These are phyloP conservation scores for Periplaneta americana DNA, from an alignment of 1,140 invertebrate species.

Conservation along the genomic window DNA sequence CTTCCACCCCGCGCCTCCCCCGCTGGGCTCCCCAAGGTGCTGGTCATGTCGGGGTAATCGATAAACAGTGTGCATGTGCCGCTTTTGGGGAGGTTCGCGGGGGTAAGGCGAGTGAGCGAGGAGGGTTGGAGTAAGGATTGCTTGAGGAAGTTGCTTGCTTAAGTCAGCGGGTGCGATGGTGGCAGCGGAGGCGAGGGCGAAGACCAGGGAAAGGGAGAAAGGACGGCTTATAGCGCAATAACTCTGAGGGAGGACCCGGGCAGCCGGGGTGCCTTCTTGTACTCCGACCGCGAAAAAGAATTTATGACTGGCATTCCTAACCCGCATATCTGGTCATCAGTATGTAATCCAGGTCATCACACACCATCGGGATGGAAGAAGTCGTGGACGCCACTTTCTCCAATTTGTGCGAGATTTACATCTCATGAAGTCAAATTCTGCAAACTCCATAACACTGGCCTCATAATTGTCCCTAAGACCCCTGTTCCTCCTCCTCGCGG, in stretches of 20 bases:
- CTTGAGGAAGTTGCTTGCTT: slow-evolving; percentile 13
- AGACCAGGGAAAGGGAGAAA: not conserved
- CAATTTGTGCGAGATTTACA: too few relatives aligned
- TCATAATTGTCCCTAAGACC: too few relatives aligned
- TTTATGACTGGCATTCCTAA: not conserved
- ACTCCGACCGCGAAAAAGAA: not conserved
- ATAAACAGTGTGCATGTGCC: slow-evolving; percentile 23
- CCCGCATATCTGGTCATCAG: not conserved
- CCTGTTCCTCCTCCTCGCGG: too few relatives aligned
- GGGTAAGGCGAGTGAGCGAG: not conserved
- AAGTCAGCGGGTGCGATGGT: slow-evolving; percentile 5
- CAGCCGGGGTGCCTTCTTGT: not conserved
- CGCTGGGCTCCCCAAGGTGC: slow-evolving; percentile 22
- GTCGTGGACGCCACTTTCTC: too few relatives aligned
- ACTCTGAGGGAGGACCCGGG: not conserved
- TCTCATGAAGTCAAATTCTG: too few relatives aligned
- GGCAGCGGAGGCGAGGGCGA: too few relatives aligned
- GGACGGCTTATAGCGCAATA: not conserved
- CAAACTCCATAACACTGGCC: too few relatives aligned
- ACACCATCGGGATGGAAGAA: too few relatives aligned
- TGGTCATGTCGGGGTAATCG: slow-evolving; percentile 25
- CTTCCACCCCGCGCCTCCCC: slow-evolving; percentile 7
- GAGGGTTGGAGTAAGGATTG: not conserved
- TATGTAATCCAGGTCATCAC: too few relatives aligned
- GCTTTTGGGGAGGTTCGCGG: not conserved